These are phyloP conservation scores for Brachystomella parvula DNA, from an alignment of 1,140 invertebrate species.

Conservation along the genomic window DNA sequence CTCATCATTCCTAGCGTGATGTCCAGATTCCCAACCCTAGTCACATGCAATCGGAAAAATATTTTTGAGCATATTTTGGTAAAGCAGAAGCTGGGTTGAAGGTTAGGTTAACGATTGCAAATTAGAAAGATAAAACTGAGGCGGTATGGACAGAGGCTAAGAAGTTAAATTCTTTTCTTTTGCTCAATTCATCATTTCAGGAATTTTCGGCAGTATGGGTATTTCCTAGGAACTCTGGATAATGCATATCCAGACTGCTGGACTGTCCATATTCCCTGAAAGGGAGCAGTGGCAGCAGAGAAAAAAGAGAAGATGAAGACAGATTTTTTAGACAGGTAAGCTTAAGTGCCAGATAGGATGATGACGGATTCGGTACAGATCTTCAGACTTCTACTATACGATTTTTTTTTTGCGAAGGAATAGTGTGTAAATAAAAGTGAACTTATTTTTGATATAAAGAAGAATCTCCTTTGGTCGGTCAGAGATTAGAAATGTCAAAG, in stretches of 20 bases:
- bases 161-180: no score
- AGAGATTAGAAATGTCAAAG: not conserved
- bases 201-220: not conserved
- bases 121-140: no score
- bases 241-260: not conserved
- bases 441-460: not conserved
- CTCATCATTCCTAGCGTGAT: no score
- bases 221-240: no score
- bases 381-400: not conserved
- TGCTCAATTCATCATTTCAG: no score
- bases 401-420: not conserved
- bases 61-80: not conserved
- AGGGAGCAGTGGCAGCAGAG: not conserved
- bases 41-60: no score
- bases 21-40: no score
- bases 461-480: not conserved
- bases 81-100: not conserved
- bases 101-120: no score
- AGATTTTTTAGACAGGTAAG: not conserved
- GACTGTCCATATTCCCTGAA: not conserved
- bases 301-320: not conserved
- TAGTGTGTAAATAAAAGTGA: not conserved
- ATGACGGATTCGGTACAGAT: not conserved
- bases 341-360: not conserved
- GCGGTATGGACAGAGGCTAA: no score